Conservation (phyloP, 2,797 vertebrate species). For the Leptodactylus fallax region DNA sequence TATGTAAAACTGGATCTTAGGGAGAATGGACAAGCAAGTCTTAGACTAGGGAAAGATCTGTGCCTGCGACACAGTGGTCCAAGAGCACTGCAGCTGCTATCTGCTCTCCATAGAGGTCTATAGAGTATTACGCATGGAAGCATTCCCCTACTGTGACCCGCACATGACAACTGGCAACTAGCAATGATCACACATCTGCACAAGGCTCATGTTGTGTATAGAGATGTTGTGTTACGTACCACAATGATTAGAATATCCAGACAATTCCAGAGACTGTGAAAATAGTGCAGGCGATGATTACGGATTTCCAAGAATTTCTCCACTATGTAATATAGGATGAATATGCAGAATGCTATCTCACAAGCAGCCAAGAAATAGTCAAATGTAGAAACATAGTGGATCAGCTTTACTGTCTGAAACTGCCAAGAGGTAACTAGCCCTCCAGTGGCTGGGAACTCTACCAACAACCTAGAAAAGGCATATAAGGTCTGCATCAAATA, state of each 20-base stretch:
- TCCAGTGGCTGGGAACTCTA: constrained; percentile 94
- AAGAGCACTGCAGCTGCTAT: too few species aligned
- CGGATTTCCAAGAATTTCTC: constrained; percentile 94
- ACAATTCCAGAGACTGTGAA: constrained; percentile 95
- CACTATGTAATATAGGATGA: constrained; percentile 93
- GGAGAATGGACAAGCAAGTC: too few species aligned
- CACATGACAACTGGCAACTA: neutral
- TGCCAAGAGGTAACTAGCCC: constrained; percentile 92
- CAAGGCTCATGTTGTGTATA: neutral
- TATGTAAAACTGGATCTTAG: too few species aligned
- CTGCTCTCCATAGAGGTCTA: too few species aligned
- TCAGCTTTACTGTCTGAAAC: constrained; percentile 92
- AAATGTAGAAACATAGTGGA: constrained; percentile 87
- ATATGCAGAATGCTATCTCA: constrained; percentile 92
- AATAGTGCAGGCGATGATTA: constrained; percentile 90
- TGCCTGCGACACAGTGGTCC: too few species aligned
- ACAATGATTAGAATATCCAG: constrained; percentile 89
- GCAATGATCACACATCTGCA: neutral
- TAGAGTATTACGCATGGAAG: too few species aligned
- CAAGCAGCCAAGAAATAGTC: constrained; percentile 94
- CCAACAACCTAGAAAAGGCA: constrained; percentile 82
- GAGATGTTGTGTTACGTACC: constrained; percentile 73
- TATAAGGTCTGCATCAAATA: constrained; percentile 11
- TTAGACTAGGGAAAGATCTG: too few species aligned
- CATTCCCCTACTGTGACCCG: neutral